phyloP scores from a whole-genome alignment of 2,113 vertebrate genomes.

The Ginglymostoma cirratum region DNA sequence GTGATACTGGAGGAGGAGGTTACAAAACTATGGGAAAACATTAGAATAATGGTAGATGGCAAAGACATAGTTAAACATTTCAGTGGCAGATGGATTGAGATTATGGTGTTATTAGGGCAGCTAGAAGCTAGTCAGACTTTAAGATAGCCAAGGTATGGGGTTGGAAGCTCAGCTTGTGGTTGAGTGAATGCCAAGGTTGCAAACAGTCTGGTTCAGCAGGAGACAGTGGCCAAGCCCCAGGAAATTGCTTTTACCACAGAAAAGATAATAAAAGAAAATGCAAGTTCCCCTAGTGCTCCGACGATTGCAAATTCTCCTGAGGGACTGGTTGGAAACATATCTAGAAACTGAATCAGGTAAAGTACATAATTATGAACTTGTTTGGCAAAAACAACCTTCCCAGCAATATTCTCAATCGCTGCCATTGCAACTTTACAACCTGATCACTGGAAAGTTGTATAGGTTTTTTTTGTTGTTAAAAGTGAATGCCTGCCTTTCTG shows the following conservation, averaged over 20 bases:
- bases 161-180: not conserved
- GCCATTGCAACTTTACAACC: not conserved
- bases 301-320: not conserved
- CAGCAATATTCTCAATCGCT: not conserved
- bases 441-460: not conserved
- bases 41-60: not conserved
- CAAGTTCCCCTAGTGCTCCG: not conserved
- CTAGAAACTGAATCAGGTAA: not conserved
- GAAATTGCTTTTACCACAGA: not conserved
- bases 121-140: not conserved
- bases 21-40: too few relatives aligned
- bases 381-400: constrained; percentile 4
- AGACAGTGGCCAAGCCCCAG: not conserved
- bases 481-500: not conserved
- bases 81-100: not conserved
- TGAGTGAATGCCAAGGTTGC: not conserved
- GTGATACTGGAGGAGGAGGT: too few relatives aligned
- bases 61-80: not conserved
- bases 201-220: not conserved
- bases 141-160: not conserved
- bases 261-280: not conserved
- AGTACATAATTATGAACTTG: not conserved
- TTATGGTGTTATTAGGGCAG: not conserved
- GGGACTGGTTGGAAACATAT: not conserved
- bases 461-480: not conserved